Conservation (phyloP, 1,140 invertebrate species). For the Brachionus angularis region DNA sequence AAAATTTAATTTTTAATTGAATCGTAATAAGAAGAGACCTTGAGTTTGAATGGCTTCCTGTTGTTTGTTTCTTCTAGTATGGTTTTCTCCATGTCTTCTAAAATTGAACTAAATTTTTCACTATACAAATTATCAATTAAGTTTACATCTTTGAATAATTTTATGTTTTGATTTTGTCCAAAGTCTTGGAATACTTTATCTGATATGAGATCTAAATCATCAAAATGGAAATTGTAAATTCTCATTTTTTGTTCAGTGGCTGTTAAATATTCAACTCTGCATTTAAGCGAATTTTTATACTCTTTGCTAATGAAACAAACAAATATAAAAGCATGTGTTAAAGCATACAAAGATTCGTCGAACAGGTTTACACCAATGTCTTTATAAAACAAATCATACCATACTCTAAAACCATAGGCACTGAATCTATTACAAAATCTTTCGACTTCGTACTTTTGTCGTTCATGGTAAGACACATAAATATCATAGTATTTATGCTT, state of each 20-base stretch:
- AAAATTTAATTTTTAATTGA: neutral
- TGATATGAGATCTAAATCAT: slow-evolving; percentile 9
- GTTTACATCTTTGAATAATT: too few relatives aligned
- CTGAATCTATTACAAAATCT: slow-evolving; percentile 10
- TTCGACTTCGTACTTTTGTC: neutral
- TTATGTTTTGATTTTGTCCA: neutral
- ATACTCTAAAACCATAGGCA: neutral
- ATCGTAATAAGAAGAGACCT: neutral
- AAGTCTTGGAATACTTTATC: neutral
- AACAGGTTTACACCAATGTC: neutral
- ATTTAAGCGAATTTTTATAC: slow-evolving; percentile 6
- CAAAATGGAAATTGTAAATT: neutral
- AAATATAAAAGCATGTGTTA: slow-evolving; percentile 1
- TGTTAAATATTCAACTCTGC: slow-evolving; percentile 6
- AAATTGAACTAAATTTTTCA: neutral
- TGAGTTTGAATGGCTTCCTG: neutral
- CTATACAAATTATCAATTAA: neutral
- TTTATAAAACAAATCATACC: neutral
- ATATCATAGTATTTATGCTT: neutral
- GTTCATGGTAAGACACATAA: slow-evolving; percentile 8
- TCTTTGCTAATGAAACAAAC: slow-evolving; percentile 14
- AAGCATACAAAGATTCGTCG: neutral
- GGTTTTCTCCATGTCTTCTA: neutral
- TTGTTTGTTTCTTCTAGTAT: neutral
- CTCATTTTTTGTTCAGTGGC: slow-evolving; percentile 12